These are phyloP conservation scores for Ernsta delagoae DNA, from an alignment of 2,888 invertebrate genomes.

Conservation along the genomic window DNA sequence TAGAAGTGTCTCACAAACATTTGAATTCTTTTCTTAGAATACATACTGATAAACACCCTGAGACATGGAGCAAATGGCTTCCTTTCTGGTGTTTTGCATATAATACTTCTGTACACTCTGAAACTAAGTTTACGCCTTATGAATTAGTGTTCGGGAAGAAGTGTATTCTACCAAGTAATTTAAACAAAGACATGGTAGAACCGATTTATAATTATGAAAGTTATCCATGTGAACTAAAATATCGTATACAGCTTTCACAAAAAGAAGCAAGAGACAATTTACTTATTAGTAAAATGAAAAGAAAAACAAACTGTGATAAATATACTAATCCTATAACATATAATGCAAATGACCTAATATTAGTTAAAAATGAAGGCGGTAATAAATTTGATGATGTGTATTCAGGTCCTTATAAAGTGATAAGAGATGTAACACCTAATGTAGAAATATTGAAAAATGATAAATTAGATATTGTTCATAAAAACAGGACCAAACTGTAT, in stretches of 20 bases:
- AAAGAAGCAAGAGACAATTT: constrained; percentile 4
- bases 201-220: constrained; percentile 3
- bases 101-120: constrained; percentile 4
- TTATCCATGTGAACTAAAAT: constrained; percentile 5
- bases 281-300: constrained; percentile 1
- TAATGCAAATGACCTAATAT: constrained; percentile 3
- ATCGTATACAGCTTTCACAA: constrained; percentile 5
- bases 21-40: constrained; percentile 2
- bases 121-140: constrained; percentile 1
- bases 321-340: constrained; percentile 5
- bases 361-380: constrained; percentile 5
- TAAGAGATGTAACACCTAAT: constrained; percentile 4
- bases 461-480: constrained; percentile 5
- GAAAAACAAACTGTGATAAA: constrained; percentile 1
- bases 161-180: neutral
- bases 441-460: constrained; percentile 7
- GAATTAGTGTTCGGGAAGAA: constrained; percentile 5
- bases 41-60: neutral
- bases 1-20: constrained; percentile 4
- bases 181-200: constrained; percentile 1
- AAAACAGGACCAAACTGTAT: constrained; percentile 3
- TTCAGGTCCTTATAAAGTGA: constrained; percentile 5
- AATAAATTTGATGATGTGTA: neutral
- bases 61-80: constrained; percentile 6
- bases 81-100: constrained; percentile 4